phyloP scores from a whole-genome alignment of 2,797 vertebrate species.

The Crenuchus spilurus region DNA sequence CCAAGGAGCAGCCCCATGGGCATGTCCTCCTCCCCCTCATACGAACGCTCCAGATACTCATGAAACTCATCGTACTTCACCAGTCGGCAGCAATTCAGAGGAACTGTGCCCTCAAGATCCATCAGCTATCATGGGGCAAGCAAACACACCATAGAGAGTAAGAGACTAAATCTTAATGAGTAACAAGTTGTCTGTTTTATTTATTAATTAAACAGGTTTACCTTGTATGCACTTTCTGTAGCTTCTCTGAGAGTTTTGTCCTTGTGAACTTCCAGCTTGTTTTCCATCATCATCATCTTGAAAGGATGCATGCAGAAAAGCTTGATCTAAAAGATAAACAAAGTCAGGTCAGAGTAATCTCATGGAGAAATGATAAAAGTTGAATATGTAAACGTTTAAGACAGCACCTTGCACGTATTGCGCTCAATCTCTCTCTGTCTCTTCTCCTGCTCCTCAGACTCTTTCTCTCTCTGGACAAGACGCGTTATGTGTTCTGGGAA shows the following conservation, averaged over 20 bases:
- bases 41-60: constrained; percentile 96
- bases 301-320: constrained; percentile 96
- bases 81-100: constrained; percentile 93
- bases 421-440: constrained; percentile 96
- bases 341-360: background rate
- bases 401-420: constrained; percentile 94
- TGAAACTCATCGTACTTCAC: constrained; percentile 99
- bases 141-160: background rate
- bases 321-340: constrained; percentile 84
- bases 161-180: no score
- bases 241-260: constrained; percentile 95
- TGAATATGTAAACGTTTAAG: background rate
- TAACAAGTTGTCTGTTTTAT: no score
- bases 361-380: background rate
- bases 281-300: constrained; percentile 95
- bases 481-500: constrained; percentile 94
- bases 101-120: constrained; percentile 87
- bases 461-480: constrained; percentile 93
- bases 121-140: constrained; percentile 79
- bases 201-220: no score
- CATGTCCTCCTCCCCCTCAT: constrained; percentile 95
- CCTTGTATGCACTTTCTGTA: constrained; percentile 95
- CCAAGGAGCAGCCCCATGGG: constrained; percentile 95
- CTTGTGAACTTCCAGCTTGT: constrained; percentile 97
- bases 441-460: constrained; percentile 96